phyloP scores from a whole-genome alignment of 2,797 vertebrate species.

The Enteromius anoplus region DNA sequence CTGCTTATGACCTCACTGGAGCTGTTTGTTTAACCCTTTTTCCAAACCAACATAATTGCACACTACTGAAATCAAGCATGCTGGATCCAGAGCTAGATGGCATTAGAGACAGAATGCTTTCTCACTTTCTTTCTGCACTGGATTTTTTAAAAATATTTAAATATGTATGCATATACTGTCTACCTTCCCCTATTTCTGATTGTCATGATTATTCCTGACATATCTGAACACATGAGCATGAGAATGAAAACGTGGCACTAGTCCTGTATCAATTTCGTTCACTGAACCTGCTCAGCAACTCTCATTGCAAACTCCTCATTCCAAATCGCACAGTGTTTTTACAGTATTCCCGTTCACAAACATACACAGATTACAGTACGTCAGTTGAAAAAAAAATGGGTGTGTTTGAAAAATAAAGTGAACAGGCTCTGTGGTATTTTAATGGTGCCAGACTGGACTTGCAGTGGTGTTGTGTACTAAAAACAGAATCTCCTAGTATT shows the following conservation, averaged over 20 bases:
- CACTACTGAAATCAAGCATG: conserved; percentile 73
- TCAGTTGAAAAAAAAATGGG: conserved; percentile 33
- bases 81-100: conserved; percentile 61
- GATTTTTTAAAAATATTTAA: not conserved
- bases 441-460: conserved; percentile 30
- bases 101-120: not conserved
- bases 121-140: not conserved
- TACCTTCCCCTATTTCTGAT: conserved; percentile 5
- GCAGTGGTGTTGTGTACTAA: not conserved
- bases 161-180: not conserved
- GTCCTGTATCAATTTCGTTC: conserved; percentile 25
- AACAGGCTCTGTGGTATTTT: conserved; percentile 49
- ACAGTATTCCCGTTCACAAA: not conserved
- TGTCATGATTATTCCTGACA: not conserved
- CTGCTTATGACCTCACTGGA: conserved; percentile 81
- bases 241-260: not conserved
- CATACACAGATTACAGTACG: conserved; percentile 9
- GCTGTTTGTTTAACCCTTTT: conserved; percentile 83
- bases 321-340: conserved; percentile 38
- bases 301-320: conserved; percentile 60
- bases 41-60: conserved; percentile 82
- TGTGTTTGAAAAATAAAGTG: conserved; percentile 37
- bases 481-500: conserved; percentile 38
- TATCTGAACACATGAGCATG: not conserved
- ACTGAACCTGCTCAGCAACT: conserved; percentile 71